Base-by-base conservation (phyloP, 2,888 invertebrate species). In the Erebia aethiops region DNA sequence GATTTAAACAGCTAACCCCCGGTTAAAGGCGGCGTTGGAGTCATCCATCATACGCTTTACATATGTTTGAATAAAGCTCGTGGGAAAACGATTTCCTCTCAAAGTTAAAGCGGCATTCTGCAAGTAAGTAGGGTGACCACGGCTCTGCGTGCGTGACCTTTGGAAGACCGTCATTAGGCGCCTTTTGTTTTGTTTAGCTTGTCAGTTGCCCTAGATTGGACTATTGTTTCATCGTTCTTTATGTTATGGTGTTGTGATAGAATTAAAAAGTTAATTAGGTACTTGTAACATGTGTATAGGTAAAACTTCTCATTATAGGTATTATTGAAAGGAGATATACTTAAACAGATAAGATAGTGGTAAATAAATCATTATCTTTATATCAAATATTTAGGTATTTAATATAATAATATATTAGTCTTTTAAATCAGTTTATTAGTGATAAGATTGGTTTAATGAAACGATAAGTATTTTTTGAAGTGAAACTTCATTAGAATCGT, bases 21-120 rank as follows among this genome's bases (percentile, higher is more conserved):
- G 85, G 80, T 80, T 72, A 82, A 82, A 88, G 88, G 89, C 86
- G 82, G 89, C 86, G 82, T 79, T 76, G 79, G 86, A 81, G 87
- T 87, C 92, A 94, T 94, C 94, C 91, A 94, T 94, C 94, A 94
- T 92, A 90, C 88, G 93, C 93, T 94, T 94, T 93, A 93, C 94
- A 94, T 94, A 93, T 94, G 94, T 94, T 94, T 93, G 92, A 91
- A 91, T 93, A 92, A 94, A 93, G 91, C 94, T 85, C 94, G 94
- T 94, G 94, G 94, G 94, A 94, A 93, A 93, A 91, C 91, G 91
- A 92, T 91, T 92, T 93, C 92, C 92, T 92, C 93, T 92, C 89
- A 88, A 89, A 92, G 91, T 92, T 90, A 90, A 89, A 86, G 88
- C 87, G 86, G 80, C 82, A 85, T 86, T 87, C 83, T 85, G 87